Base-by-base conservation (phyloP, 2,113 vertebrate genomes). In the Halcyon senegalensis region DNA sequence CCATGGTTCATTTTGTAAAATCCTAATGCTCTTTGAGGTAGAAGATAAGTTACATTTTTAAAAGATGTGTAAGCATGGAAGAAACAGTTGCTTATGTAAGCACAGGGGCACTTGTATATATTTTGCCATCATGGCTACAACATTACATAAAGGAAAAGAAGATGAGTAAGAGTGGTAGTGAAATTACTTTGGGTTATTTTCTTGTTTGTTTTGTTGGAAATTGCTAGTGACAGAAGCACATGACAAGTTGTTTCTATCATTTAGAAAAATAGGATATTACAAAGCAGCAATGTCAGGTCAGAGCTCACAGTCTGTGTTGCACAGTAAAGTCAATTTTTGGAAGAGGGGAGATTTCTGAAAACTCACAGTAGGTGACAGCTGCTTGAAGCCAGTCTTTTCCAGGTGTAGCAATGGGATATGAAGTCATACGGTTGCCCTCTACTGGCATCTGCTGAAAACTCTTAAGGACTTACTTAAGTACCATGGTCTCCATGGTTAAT, bases 381-480 rank as follows among this genome's bases (percentile, higher is more conserved):
- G 96, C 97, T 98, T 60, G 77, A 96, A 98, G 96, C 80, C 78
- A 58, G 92, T 74, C 33, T 78, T 95, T 97, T 97, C 97, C 97
- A 96, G 97, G 94, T 94, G 91, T 79, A 93, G 80, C 72, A 27
- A 48, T 24, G 94, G 80, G 50, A 72, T 98, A 96, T 96, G 96
- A 50, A 88, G 44, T 98, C 97, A 91, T 97, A 66, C 94, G 89
- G 33, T 93, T 90, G 92, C 97, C 92, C 93, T 97, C 92, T 97
- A 87, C 97, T 97, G 97, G 97, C 95, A 96, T 94, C 74, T 96
- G 44, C 90, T 96, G 79, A 95, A 92, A 98, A 97, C 84, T 97
- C 41, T 77, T 59, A 33, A 39, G 60, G 25, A 44, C 50, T 74
- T 72, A 3, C 69, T 78, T 39, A 27, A 55, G 43, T 63, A 46